phyloP scores from a whole-genome alignment of 2,113 vertebrate genomes.

The Brachypteracias leptosomus region DNA sequence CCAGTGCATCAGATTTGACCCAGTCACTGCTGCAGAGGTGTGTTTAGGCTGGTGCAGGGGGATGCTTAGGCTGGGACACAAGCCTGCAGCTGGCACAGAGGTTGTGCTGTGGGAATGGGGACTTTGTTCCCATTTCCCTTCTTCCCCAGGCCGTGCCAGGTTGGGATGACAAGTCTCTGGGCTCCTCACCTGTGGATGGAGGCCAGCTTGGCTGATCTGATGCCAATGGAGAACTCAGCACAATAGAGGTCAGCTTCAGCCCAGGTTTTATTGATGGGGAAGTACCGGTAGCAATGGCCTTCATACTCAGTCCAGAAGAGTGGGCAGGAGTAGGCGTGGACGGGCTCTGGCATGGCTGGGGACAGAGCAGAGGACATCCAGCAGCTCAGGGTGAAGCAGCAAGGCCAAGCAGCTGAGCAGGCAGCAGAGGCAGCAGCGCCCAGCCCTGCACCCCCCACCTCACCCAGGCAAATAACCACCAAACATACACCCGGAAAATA shows the following conservation, averaged over 20 bases:
- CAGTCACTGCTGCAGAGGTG: rapidly evolving
- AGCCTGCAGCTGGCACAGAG: background rate
- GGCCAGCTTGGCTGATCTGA: slow-evolving; percentile 80
- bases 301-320: slow-evolving; percentile 85
- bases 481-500: rapidly evolving
- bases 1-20: background rate
- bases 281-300: slow-evolving; percentile 80
- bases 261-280: slow-evolving; percentile 83
- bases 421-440: background rate
- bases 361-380: slow-evolving; percentile 9
- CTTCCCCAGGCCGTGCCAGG: background rate
- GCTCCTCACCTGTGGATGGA: slow-evolving; percentile 80
- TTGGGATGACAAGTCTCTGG: background rate
- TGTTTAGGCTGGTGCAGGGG: background rate
- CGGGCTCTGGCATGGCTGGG: slow-evolving; percentile 68
- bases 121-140: background rate
- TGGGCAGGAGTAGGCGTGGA: slow-evolving; percentile 71
- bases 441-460: background rate
- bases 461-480: background rate
- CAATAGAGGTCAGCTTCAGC: slow-evolving; percentile 79
- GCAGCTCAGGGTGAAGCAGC: background rate
- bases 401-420: background rate
- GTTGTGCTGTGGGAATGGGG: background rate
- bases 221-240: slow-evolving; percentile 79
- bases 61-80: background rate